These are phyloP conservation scores for Neuroterus valhalla DNA, from an alignment of 1,140 invertebrate genomes.

Conservation along the genomic window DNA sequence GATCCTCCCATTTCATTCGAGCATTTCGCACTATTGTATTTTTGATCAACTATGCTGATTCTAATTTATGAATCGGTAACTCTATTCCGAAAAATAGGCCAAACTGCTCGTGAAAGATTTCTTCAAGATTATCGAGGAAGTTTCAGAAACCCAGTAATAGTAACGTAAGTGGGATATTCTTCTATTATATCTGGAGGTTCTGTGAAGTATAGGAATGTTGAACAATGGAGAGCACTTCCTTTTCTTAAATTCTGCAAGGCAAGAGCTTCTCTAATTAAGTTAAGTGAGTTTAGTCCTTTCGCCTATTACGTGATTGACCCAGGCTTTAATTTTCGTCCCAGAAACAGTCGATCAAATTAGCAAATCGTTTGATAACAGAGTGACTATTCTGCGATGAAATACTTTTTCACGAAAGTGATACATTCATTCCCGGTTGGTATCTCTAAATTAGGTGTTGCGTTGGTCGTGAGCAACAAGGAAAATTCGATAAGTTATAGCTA, in stretches of 20 bases:
- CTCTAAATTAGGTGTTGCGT: background rate
- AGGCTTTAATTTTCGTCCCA: background rate
- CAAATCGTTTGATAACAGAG: background rate
- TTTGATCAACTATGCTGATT: background rate
- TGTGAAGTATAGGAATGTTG: background rate
- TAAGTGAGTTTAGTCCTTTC: background rate
- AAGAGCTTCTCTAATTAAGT: background rate
- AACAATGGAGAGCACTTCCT: background rate
- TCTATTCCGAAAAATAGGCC: background rate
- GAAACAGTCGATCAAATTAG: background rate
- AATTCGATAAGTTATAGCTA: too few relatives aligned
- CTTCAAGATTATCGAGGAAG: background rate
- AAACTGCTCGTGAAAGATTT: background rate
- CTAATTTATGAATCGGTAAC: too few relatives aligned
- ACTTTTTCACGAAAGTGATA: too few relatives aligned
- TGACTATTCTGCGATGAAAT: background rate
- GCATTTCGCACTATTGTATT: too few relatives aligned
- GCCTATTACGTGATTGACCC: background rate
- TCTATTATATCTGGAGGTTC: too few relatives aligned
- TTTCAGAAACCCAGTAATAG: background rate
- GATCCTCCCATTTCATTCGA: too few relatives aligned
- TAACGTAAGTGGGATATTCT: constrained; percentile 6
- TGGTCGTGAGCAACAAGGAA: too few relatives aligned
- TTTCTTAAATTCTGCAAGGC: background rate
- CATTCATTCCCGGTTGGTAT: too few relatives aligned